phyloP scores from a whole-genome alignment of 2,888 invertebrate species.

The Cephus rjabovi region DNA sequence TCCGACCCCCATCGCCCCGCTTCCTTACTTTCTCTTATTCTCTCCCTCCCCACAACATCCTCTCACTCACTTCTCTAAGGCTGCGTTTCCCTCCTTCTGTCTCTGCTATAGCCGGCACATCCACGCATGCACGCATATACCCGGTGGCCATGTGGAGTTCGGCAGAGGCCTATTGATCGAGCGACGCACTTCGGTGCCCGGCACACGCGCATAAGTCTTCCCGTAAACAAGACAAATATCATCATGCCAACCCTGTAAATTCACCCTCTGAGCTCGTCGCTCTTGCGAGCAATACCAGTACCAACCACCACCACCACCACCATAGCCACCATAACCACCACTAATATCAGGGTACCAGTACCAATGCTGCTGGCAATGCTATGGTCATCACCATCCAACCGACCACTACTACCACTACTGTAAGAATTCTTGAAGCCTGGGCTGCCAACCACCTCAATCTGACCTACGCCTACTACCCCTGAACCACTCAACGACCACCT shows the following conservation, averaged over 20 bases:
- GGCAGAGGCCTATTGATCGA: slow-evolving; percentile 63
- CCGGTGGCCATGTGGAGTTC: slow-evolving; percentile 26
- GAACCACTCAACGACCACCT: slow-evolving; percentile 1
- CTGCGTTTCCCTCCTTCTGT: too few relatives aligned
- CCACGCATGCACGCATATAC: not conserved
- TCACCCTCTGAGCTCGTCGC: slow-evolving; percentile 41
- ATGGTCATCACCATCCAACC: too few relatives aligned
- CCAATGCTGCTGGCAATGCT: too few relatives aligned
- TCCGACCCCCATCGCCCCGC: too few relatives aligned
- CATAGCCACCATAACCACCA: not conserved
- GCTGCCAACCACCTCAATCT: not conserved
- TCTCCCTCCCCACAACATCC: too few relatives aligned
- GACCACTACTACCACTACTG: not conserved
- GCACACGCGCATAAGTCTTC: slow-evolving; percentile 65
- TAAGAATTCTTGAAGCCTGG: not conserved
- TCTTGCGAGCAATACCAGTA: slow-evolving; percentile 22
- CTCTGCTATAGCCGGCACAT: too few relatives aligned
- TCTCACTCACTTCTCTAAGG: too few relatives aligned
- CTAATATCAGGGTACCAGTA: too few relatives aligned
- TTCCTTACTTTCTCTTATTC: too few relatives aligned
- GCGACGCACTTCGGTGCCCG: slow-evolving; percentile 27
- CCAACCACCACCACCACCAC: slow-evolving; percentile 10
- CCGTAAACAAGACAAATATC: slow-evolving; percentile 67
- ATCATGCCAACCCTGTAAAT: slow-evolving; percentile 62
- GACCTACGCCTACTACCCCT: not conserved